These are phyloP conservation scores for Atethmia centrago DNA, from an alignment of 2,888 invertebrate species.

Conservation along the genomic window DNA sequence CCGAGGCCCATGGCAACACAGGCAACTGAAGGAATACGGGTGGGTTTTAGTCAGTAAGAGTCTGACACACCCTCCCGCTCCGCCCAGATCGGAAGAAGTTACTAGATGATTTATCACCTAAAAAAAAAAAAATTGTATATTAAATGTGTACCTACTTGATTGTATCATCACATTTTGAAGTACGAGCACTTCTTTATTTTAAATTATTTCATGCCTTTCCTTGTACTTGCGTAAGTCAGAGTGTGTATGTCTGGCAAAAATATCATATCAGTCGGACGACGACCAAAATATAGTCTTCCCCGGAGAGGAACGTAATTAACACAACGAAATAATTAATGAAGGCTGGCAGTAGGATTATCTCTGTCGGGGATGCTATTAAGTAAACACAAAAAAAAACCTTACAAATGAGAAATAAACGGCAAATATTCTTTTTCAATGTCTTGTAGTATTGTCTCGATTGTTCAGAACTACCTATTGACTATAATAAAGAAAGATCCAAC, in stretches of 20 bases:
- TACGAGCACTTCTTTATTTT: neutral
- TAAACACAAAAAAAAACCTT: constrained; percentile 22
- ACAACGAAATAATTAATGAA: constrained; percentile 49
- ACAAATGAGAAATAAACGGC: neutral
- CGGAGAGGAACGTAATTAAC: constrained; percentile 46
- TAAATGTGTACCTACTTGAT: neutral
- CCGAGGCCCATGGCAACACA: too few relatives aligned
- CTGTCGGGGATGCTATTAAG: constrained; percentile 22
- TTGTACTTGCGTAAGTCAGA: neutral
- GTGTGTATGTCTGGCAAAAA: constrained; percentile 13
- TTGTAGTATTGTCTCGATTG: constrained; percentile 14
- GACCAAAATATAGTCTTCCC: constrained; percentile 22
- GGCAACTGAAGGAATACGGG: too few relatives aligned
- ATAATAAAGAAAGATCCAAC: constrained; percentile 19
- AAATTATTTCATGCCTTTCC: neutral
- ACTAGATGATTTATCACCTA: too few relatives aligned
- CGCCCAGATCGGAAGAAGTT: too few relatives aligned
- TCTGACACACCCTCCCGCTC: too few relatives aligned
- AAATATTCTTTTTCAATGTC: constrained; percentile 9
- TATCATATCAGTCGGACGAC: constrained; percentile 34
- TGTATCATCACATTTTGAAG: neutral
- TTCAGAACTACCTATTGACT: neutral
- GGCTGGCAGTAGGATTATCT: constrained; percentile 21
- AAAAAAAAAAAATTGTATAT: too few relatives aligned
- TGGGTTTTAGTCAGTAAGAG: too few relatives aligned